Evolutionary conservation across 2,113 vertebrate species (phyloP).

Genomic region (Xiphophorus couchianus): DNA sequence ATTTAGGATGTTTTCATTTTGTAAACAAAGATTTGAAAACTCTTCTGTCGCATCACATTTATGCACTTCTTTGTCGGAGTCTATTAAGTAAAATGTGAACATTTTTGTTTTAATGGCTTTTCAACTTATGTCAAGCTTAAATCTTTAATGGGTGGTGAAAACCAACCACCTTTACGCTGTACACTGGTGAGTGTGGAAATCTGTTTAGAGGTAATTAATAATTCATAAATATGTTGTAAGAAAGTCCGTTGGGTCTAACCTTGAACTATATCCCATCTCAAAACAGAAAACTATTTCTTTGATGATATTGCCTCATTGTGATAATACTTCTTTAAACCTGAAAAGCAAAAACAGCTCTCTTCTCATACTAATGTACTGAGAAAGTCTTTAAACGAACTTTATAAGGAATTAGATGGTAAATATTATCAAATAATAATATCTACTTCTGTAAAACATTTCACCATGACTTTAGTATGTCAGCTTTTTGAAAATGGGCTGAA

Average conservation of each 20-base stretch:
- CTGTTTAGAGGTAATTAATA: slow-evolving; percentile 49
- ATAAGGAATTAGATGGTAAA: too few species aligned
- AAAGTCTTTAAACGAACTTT: too few species aligned
- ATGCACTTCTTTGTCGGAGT: background rate
- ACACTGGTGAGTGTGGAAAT: slow-evolving; percentile 32
- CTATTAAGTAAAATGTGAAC: background rate
- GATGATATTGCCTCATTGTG: background rate
- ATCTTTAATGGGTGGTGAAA: background rate
- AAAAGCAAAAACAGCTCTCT: background rate
- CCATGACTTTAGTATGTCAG: too few species aligned
- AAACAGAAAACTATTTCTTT: slow-evolving; percentile 10
- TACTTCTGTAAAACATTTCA: too few species aligned
- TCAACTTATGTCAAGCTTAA: background rate
- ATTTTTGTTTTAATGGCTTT: background rate
- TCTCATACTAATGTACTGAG: too few species aligned
- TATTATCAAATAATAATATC: too few species aligned
- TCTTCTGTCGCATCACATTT: background rate
- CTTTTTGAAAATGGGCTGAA: too few species aligned
- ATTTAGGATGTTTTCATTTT: background rate
- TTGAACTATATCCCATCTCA: slow-evolving; percentile 29
- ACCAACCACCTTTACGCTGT: background rate
- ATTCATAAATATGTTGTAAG: slow-evolving; percentile 36
- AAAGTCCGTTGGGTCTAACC: slow-evolving; percentile 31
- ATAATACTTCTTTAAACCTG: background rate
- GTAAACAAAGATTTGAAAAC: background rate